These are phyloP conservation scores for Caranx ignobilis DNA, from an alignment of 2,113 vertebrate species.

Conservation along the genomic window DNA sequence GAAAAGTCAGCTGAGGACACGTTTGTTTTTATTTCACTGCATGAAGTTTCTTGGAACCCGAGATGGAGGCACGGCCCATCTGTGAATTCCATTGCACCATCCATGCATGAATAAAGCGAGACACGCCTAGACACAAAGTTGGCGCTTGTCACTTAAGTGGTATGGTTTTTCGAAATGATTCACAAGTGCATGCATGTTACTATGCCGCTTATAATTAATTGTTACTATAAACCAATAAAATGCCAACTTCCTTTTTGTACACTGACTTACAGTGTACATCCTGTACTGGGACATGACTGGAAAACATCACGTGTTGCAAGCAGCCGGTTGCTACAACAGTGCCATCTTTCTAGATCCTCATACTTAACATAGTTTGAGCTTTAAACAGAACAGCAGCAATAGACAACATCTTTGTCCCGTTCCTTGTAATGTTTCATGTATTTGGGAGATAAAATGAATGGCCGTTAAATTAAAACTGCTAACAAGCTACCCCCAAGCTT, in stretches of 20 bases:
- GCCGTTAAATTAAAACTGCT: constrained; percentile 53
- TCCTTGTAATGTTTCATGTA: constrained; percentile 49
- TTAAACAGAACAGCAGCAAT: constrained; percentile 9
- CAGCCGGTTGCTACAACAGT: constrained; percentile 6
- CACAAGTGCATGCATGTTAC: neutral
- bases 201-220: neutral
- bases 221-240: neutral
- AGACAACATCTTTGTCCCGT: constrained; percentile 15
- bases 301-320: neutral
- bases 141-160: constrained; percentile 14
- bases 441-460: constrained; percentile 41
- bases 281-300: neutral
- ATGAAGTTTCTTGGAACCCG: neutral
- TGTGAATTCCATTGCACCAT: neutral
- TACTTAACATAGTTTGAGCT: constrained; percentile 35
- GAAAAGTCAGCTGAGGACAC: neutral
- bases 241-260: neutral
- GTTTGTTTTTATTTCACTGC: neutral
- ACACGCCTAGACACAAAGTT: constrained; percentile 34
- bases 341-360: constrained; percentile 25
- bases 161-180: constrained; percentile 7
- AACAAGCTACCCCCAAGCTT: constrained; percentile 41
- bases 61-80: constrained; percentile 4
- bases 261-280: neutral
- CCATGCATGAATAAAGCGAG: constrained; percentile 14